Evolutionary conservation across 1,140 invertebrate genomes (phyloP).

Genomic region (Oedothorax gibbosus): DNA sequence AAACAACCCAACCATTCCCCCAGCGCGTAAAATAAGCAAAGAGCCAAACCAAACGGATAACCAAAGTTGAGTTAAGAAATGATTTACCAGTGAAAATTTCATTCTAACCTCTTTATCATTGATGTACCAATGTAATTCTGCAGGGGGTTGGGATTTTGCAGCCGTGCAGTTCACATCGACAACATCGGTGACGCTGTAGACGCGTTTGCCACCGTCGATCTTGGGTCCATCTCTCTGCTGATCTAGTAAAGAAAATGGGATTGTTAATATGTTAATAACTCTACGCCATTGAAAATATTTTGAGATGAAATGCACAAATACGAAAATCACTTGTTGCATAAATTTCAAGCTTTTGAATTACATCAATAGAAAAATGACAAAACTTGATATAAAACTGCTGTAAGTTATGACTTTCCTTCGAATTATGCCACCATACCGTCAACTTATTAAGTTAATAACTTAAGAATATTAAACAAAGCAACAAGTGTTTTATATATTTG

Average conservation of each 20-base stretch:
- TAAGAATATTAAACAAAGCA: no score
- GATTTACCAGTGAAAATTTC: background rate
- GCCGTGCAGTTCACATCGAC: slow-evolving; percentile 82
- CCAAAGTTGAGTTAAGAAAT: background rate
- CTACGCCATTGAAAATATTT: background rate
- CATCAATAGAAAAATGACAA: no score
- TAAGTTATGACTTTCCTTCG: no score
- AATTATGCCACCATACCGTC: no score
- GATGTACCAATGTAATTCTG: slow-evolving; percentile 63
- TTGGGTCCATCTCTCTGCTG: slow-evolving; percentile 79
- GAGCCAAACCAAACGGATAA: no score
- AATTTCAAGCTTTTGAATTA: background rate
- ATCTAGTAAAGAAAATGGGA: background rate
- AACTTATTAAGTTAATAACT: no score
- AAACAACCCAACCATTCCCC: background rate
- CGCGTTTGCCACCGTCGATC: slow-evolving; percentile 82
- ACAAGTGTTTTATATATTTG: no score
- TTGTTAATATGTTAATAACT: no score
- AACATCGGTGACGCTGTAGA: slow-evolving; percentile 82
- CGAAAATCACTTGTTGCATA: background rate
- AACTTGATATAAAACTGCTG: no score
- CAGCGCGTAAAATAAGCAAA: background rate
- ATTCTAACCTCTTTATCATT: slow-evolving; percentile 63
- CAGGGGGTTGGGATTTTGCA: slow-evolving; percentile 42
- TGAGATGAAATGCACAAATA: background rate